Base-by-base conservation (phyloP, 2,888 invertebrate genomes). In the Lithophane semibrunnea region DNA sequence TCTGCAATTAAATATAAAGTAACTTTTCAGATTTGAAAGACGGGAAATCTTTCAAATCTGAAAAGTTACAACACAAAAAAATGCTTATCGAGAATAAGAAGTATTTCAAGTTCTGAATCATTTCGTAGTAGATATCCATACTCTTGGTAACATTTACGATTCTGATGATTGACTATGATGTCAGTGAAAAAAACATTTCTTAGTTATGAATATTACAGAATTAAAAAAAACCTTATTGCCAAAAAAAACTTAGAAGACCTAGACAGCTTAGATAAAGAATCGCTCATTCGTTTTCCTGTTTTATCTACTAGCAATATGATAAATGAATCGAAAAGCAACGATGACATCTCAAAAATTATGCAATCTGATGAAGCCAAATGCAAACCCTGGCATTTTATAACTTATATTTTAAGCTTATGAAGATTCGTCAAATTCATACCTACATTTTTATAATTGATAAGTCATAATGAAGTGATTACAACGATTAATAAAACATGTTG, bases 391-490 rank as follows among this genome's bases (percentile, higher is more conserved):
- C 77, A 61, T 68, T 49, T 24, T 54, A 52, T 24, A 49, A 49
- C 21, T n/a, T 56, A 13, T 54, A 58, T 21, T 29, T 37, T 18
- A 24, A 18, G 1, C 12, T n/a, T 66, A 12, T 3, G 3, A 66
- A 66, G 10, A 80, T 13, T 44, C 56, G 24, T 56, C 44, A 63
- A 63, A 67, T 47, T 73, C 79, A 73, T 67, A 29, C 29, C 29
- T 29, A 70, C 37, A 80, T 66, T 60, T 64, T 37, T 29, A 13
- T 56, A 71, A 77, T 68, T 67, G 58, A 72, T 67, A 66, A 61
- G 42, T 68, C 58, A 44, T 74, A 75, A 84, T 84, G 66, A 77
- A 71, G 64, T 73, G 73, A 72, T 83, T 47, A 69, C 61, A 52
- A n/a, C 68, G 21, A 70, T 73, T 77, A 81, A 75, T 78, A 67